Base-by-base conservation (phyloP, 2,888 invertebrate genomes). In the Xestobium rufovillosum region DNA sequence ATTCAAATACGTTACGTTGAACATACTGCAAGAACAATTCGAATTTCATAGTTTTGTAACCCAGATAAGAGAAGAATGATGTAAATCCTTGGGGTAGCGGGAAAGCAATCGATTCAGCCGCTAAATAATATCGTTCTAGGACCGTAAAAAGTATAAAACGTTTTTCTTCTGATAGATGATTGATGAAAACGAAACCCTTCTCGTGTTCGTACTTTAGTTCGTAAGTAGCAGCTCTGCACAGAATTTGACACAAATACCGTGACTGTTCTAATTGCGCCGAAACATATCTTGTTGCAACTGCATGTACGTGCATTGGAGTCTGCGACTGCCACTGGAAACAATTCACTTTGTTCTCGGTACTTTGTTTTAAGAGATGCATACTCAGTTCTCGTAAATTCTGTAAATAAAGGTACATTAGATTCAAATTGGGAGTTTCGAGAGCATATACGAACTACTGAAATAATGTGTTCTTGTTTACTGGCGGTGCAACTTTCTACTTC, bases 21-120 rank as follows among this genome's bases (percentile, higher is more conserved):
- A 88, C 81, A 62, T 89, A 88, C 63, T 89, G 89, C 51, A 86
- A 63, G 63, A 91, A 91, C 59, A 80, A 76, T 45, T 81, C 75
- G 63, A 83, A 85, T 15, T 78, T 74, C 45, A 90, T 67, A 14
- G 84, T 79, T 50, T 82, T 73, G 64, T 86, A 87, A 1, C 87
- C 90, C 35, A 91, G 71, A 63, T 85, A 88, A 2, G 89, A 83
- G 62, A 90, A 86, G 69, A 89, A 91, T 3, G 90, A 87, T 11
- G 83, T 81, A 62, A 90, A 90, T 9, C 90, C 90, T 56, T 85
- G 83, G 8, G 90, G 89, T 46, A 88, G 65, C 0, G 85, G 85
- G 62, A 83, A 91, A 16, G 86, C 87, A 44, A 85, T 73, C 3
- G 80, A 78, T 56, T 86, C 85, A 11, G 81, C 75, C 1, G 88